A percentile compares a stretch with the other conserved stretches of the same genome.
Evolutionary conservation across 2,113 vertebrate genomes (phyloP).

Genomic region (Pao palembangensis): DNA sequence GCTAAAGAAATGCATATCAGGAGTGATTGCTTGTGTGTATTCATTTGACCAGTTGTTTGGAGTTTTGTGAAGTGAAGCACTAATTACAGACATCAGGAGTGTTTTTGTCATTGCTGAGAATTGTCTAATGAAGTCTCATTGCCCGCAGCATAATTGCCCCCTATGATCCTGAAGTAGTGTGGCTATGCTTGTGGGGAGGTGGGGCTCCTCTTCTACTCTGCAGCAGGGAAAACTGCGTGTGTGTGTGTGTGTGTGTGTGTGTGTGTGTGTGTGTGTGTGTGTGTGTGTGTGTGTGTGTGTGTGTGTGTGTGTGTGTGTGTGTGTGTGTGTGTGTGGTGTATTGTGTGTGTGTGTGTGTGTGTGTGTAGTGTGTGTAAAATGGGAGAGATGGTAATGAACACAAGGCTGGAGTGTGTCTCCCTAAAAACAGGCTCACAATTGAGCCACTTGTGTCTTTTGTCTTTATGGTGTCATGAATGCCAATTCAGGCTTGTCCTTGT

Average conservation of each 20-base stretch:
- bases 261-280: constrained; percentile 5
- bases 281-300: constrained; percentile 17
- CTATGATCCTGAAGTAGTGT: constrained; percentile 44
- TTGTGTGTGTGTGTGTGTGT: constrained; percentile 15
- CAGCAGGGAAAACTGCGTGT: background rate
- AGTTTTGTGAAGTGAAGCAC: background rate
- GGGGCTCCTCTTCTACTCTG: constrained; percentile 23
- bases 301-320: background rate
- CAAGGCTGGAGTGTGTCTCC: constrained; percentile 36
- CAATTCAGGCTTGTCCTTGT: background rate
- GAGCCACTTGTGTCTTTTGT: constrained; percentile 21
- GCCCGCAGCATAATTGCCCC: constrained; percentile 59
- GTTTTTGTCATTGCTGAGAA: constrained; percentile 55
- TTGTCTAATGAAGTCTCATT: constrained; percentile 58
- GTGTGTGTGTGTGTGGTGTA: constrained; percentile 22
- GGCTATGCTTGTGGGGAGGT: background rate
- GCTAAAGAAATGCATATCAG: background rate
- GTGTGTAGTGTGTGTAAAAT: background rate
- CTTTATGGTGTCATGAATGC: constrained; percentile 6
- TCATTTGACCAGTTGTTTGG: background rate
- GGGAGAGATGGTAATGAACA: constrained; percentile 27
- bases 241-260: constrained; percentile 17
- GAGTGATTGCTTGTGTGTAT: background rate
- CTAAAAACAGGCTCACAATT: constrained; percentile 16
- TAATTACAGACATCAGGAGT: constrained; percentile 37